These are phyloP conservation scores for Frieseomelitta varia DNA, from an alignment of 1,140 invertebrate species.

Conservation along the genomic window DNA sequence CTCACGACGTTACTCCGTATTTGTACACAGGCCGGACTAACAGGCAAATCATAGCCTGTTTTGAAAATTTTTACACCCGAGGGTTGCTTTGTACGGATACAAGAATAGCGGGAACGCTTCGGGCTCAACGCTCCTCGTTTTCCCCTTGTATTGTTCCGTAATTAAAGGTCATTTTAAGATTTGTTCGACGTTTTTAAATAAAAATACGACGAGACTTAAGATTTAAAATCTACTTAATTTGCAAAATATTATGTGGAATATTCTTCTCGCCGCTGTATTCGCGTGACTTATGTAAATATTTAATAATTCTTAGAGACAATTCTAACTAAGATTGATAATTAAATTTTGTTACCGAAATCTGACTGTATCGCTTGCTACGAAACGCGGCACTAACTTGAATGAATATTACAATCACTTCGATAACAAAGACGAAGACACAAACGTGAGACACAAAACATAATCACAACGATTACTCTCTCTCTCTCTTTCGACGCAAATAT, in stretches of 20 bases:
- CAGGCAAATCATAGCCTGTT: constrained; percentile 15
- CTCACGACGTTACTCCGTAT: constrained; percentile 9
- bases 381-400: not conserved
- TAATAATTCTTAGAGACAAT: not conserved
- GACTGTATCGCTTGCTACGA: not conserved
- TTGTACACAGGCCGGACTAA: not conserved
- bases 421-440: not conserved
- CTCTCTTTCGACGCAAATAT: not conserved
- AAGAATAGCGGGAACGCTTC: not conserved
- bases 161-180: not conserved
- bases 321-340: not conserved
- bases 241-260: not conserved
- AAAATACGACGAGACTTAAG: not conserved
- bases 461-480: not conserved
- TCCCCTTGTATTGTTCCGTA: not conserved
- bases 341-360: not conserved
- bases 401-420: not conserved
- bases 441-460: not conserved
- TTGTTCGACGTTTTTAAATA: not conserved
- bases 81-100: not conserved
- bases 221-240: not conserved
- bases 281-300: too few species aligned
- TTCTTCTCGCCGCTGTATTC: not conserved
- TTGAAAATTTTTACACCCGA: not conserved
- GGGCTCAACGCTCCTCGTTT: not conserved